A percentile compares a stretch with the other conserved stretches of the same genome.
phyloP scores from a whole-genome alignment of 1,140 invertebrate genomes.

The Drosophila kikkawai region DNA sequence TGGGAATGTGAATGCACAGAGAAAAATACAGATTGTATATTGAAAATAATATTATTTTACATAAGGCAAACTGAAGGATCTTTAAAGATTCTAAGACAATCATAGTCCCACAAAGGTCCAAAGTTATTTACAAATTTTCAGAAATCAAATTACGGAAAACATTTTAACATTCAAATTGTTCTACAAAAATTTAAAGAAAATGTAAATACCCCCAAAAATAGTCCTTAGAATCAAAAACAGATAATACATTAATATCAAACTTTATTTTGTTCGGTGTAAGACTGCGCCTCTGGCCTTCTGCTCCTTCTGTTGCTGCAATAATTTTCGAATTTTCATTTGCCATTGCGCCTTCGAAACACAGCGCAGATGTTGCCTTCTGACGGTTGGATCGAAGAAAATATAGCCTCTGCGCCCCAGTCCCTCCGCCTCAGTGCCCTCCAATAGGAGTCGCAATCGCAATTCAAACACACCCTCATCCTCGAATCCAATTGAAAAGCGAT shows the following conservation, averaged over 20 bases:
- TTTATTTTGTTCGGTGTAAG: background rate
- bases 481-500: slow-evolving; percentile 67
- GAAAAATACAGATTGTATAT: background rate
- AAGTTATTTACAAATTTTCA: background rate
- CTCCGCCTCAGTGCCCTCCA: background rate
- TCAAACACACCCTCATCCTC: slow-evolving; percentile 43
- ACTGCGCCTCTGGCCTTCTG: slow-evolving; percentile 15
- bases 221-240: background rate
- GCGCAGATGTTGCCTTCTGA: slow-evolving; percentile 66
- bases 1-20: slow-evolving; percentile 27
- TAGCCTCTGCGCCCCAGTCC: background rate
- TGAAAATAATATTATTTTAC: background rate
- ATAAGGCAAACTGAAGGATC: background rate
- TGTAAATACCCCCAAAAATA: background rate
- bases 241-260: background rate
- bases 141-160: background rate
- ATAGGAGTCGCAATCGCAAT: slow-evolving; percentile 50
- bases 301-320: slow-evolving; percentile 71
- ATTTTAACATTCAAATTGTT: too few relatives aligned
- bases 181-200: background rate
- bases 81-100: background rate
- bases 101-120: background rate
- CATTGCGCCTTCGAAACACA: slow-evolving; percentile 62
- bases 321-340: slow-evolving; percentile 81
- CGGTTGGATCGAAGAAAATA: slow-evolving; percentile 37